Evolutionary conservation across 2,113 vertebrate species (phyloP).

Genomic region (Pipa parva): DNA sequence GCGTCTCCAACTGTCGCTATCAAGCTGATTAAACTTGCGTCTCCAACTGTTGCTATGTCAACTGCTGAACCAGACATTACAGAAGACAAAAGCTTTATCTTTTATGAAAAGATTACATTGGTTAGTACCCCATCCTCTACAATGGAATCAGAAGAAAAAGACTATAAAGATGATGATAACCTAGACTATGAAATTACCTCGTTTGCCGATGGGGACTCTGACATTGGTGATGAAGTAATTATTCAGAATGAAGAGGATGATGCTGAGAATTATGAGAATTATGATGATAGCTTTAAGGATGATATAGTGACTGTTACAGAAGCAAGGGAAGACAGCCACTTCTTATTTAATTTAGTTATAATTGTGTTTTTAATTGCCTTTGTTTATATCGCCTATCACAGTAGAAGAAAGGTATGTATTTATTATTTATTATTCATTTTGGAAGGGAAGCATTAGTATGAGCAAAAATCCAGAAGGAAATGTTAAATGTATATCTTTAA

Average conservation of each 20-base stretch:
- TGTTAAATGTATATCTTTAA: too few species aligned
- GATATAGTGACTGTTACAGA: constrained; percentile 58
- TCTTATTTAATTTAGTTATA: constrained; percentile 89
- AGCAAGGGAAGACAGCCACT: constrained; percentile 83
- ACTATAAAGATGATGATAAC: constrained; percentile 51
- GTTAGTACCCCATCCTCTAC: constrained; percentile 51
- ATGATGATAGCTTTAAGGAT: not conserved
- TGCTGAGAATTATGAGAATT: constrained; percentile 50
- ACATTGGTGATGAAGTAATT: constrained; percentile 44
- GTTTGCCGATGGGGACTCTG: constrained; percentile 42
- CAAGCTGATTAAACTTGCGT: constrained; percentile 34
- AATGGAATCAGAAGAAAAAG: constrained; percentile 51
- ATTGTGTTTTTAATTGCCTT: constrained; percentile 86
- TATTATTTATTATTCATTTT: constrained; percentile 24
- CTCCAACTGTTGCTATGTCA: constrained; percentile 50
- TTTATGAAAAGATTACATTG: constrained; percentile 45
- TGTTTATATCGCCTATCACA: constrained; percentile 91
- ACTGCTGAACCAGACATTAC: constrained; percentile 55
- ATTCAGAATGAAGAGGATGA: constrained; percentile 47
- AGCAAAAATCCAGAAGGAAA: too few species aligned
- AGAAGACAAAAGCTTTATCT: constrained; percentile 62
- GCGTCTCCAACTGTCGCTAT: constrained; percentile 48
- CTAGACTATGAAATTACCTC: constrained; percentile 49
- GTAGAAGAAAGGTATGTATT: constrained; percentile 89
- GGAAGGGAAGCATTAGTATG: too few species aligned